Percentiles rank a stretch among this genome's conserved stretches.
Conservation (phyloP, 2,113 vertebrate species). For the Nerophis lumbriciformis region DNA sequence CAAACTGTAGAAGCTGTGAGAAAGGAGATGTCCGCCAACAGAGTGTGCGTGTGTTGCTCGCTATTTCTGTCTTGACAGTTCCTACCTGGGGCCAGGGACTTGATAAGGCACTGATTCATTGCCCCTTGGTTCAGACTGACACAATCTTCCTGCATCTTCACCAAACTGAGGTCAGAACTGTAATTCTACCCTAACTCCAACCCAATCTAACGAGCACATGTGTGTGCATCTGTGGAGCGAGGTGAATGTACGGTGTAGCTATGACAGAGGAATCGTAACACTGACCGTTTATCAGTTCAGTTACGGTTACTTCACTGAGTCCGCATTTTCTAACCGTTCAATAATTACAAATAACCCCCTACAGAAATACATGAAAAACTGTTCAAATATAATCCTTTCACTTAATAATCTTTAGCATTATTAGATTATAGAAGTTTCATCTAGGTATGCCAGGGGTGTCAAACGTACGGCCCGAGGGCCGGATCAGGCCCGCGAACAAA, state of each 20-base stretch:
- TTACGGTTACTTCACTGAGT: neutral
- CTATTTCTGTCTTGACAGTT: slow-evolving; percentile 48
- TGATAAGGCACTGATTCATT: slow-evolving; percentile 63
- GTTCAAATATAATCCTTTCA: too few relatives aligned
- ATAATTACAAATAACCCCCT: too few relatives aligned
- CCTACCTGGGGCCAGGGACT: slow-evolving; percentile 37
- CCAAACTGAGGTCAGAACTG: slow-evolving; percentile 42
- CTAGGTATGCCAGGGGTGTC: too few relatives aligned
- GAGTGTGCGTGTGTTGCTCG: slow-evolving; percentile 5
- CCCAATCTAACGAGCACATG: slow-evolving; percentile 13
- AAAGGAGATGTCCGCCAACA: slow-evolving; percentile 20
- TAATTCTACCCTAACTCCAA: slow-evolving; percentile 32
- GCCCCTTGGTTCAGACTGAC: slow-evolving; percentile 38
- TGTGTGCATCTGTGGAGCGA: slow-evolving; percentile 12
- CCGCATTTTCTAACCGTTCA: too few relatives aligned
- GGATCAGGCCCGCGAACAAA: too few relatives aligned
- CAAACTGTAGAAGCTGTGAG: neutral
- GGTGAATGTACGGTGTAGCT: neutral
- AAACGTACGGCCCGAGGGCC: too few relatives aligned
- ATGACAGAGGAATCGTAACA: too few relatives aligned
- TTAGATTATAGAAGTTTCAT: too few relatives aligned
- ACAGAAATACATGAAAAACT: too few relatives aligned
- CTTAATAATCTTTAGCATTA: too few relatives aligned
- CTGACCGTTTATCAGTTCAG: neutral
- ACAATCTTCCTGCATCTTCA: slow-evolving; percentile 48